Base-by-base conservation (phyloP, 1,140 invertebrate species). In the Gryon sp. region DNA sequence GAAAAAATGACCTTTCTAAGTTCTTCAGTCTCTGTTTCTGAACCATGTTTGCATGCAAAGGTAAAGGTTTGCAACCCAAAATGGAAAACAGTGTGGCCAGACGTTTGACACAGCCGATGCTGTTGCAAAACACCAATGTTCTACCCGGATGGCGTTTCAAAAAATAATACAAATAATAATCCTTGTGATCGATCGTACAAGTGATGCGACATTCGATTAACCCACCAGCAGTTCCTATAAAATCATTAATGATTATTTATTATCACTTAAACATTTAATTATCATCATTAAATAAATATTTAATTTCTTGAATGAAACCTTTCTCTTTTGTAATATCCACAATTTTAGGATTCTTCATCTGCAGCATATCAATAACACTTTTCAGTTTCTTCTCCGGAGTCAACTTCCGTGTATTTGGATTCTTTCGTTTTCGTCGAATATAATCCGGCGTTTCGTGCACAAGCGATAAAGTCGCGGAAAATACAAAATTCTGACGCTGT, bases 101-200 rank as follows among this genome's bases (percentile, higher is more conserved):
- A 60, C 96, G 90, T 85, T 92, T 93, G 0, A 99, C 95, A 88
- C 96, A 97, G 53, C 96, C 95, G 62, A 99, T 98, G 48, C 96
- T 98, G 89, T 99, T 99, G 80, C 96, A 97, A 89, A 99, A 99
- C n/a, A 99, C 93, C 20, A 99, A 91, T 2, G 97, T 99, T 59
- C 97, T 89, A 0, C 97, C 98, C 0, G 92, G 92, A 89, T 99
- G 93, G 41, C 92, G 90, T 72, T 93, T 91, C 9, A 99, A 82
- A 76, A 99, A 96, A 82, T 99, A 99, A 86, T 98, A 99, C 0
- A 99, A 87, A 86, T 98, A 97, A 36, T 93, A 92, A 88, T 99
- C 98, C 90, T 97, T 97, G 55, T 97, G 92, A 24, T 95, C 92
- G 18, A 95, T 88, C 0, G 91, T 90, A 82, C 93, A 95, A 0